These are phyloP conservation scores for Machaerirhynchus nigripectus DNA, from an alignment of 2,113 vertebrate species.

Conservation along the genomic window DNA sequence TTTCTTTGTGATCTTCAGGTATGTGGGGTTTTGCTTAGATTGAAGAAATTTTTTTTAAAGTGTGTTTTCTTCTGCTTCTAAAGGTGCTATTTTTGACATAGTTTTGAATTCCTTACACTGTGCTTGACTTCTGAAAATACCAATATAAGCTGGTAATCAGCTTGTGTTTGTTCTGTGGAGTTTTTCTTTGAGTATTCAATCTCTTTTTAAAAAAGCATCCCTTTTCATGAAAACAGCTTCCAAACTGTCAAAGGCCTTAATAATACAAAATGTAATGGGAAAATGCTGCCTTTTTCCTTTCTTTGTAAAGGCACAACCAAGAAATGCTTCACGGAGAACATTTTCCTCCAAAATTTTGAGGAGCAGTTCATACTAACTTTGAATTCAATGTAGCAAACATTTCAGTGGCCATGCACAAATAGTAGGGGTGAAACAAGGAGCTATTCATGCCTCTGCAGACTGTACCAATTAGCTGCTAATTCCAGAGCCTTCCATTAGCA, in stretches of 20 bases:
- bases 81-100: conserved; percentile 54
- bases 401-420: background rate
- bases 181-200: background rate
- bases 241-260: conserved; percentile 20
- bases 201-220: background rate
- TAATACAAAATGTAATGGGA: background rate
- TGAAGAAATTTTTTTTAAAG: background rate
- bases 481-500: background rate
- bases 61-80: background rate
- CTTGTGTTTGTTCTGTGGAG: background rate
- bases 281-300: background rate
- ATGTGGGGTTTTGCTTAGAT: background rate
- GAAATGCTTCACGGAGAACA: background rate
- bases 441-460: background rate
- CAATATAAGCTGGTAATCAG: background rate
- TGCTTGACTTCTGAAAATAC: conserved; percentile 6
- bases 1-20: background rate
- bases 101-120: conserved; percentile 32
- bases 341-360: background rate
- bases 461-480: background rate
- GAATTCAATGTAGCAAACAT: background rate
- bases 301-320: background rate
- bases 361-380: background rate
- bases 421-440: background rate
- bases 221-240: background rate